Evolutionary conservation across 2,888 invertebrate genomes (phyloP), one percentile per base, ranked within the genome.

Genomic region (Heliconius hortense): DNA sequence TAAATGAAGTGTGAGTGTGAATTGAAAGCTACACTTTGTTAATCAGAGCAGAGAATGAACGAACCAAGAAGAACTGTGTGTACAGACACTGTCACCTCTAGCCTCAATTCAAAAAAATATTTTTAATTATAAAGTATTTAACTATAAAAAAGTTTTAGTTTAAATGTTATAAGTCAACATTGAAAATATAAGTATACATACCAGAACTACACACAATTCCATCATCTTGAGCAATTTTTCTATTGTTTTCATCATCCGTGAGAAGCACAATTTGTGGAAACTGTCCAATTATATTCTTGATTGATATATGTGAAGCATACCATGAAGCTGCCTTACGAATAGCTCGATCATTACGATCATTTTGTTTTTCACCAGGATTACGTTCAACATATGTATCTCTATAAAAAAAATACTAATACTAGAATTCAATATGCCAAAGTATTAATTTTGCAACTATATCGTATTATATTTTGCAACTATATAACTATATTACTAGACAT

Each of bases 261-360:
- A 99, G 89, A 31, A 99, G 93, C 24, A 99, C 94, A 73, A 97
- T 95, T 77, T 95, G 95, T 0, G 97, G 95, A 31, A 90, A 83
- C 21, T 82, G 78, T 1, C 87, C 86, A 0, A 79, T 82, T 0
- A 84, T 79, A 73, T 86, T 85, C 56, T 90, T 89, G 2, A 85
- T 85, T 28, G 89, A 89, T 74, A 97, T 88, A 88, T 99, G 99
- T 1, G 94, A 86, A 76, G 96, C 95, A 84, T 98, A 99, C 98
- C 98, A 99, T 26, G 94, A 91, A 0, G 96, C 95, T 1, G 98
- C 97, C 80, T 95, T 93, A 67, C 98, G 95, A 80, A 99, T 98
- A 13, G 98, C 98, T 82, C 98, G 94, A 86, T 98, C 98, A 93
- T 99, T 98, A 78, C 98, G 95, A 87, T 99, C 98, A 90, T 99